A percentile compares a stretch with the other conserved stretches of the same genome.
Evolutionary conservation across 2,113 vertebrate genomes (phyloP).

Genomic region (Empidonax traillii): DNA sequence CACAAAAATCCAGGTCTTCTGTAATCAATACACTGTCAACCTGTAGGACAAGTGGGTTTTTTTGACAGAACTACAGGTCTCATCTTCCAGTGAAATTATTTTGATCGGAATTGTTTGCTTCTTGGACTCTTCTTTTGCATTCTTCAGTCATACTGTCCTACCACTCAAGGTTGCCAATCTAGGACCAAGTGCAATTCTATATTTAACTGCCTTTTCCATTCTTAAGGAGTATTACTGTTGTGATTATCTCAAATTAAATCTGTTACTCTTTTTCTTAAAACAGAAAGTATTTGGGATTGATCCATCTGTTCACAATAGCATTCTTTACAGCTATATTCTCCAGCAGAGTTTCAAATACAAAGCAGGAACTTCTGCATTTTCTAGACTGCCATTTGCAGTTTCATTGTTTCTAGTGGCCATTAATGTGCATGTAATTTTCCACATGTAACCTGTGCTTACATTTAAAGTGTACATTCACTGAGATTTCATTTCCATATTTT

Average conservation of each 20-base stretch:
- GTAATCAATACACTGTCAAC: background rate
- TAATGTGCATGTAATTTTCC: background rate
- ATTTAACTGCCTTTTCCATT: background rate
- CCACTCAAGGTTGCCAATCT: background rate
- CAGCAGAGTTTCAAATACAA: background rate
- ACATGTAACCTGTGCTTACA: background rate
- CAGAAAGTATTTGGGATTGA: background rate
- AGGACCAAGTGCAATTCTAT: background rate
- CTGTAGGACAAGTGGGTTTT: background rate
- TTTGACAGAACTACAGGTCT: background rate
- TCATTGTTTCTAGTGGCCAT: background rate
- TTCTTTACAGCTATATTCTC: background rate
- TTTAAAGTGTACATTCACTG: background rate
- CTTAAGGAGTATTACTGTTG: background rate
- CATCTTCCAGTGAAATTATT: background rate
- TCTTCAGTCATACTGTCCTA: background rate
- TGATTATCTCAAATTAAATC: background rate
- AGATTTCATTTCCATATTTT: background rate
- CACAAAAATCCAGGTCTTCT: background rate
- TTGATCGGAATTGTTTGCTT: background rate
- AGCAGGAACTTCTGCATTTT: background rate
- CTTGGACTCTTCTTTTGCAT: background rate
- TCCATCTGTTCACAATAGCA: background rate
- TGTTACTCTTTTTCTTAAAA: background rate
- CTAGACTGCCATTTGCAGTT: background rate